phyloP scores from a whole-genome alignment of 2,797 vertebrate species.

The Rousettus madagascariensis region DNA sequence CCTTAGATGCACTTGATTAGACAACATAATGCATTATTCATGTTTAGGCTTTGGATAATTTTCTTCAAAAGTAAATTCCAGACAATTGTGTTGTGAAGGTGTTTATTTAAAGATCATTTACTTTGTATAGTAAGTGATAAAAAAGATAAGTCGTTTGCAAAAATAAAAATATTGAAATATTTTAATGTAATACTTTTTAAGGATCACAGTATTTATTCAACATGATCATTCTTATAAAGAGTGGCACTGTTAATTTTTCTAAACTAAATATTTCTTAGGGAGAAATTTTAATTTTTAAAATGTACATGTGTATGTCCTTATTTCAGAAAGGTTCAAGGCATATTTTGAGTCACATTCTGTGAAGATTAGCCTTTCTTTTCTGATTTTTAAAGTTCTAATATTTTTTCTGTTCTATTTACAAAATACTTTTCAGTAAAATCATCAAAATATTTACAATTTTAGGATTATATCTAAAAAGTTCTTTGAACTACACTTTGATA shows the following conservation, averaged over 20 bases:
- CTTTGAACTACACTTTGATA: not conserved
- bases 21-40: slow-evolving; percentile 19
- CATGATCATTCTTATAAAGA: not conserved
- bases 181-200: not conserved
- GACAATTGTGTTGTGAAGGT: not conserved
- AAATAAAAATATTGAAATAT: not conserved
- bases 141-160: not conserved
- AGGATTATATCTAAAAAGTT: slow-evolving; percentile 30
- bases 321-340: not conserved
- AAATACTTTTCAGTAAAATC: not conserved
- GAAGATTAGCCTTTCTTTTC: not conserved
- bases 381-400: not conserved
- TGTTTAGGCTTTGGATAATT: slow-evolving; percentile 32
- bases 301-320: not conserved
- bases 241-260: not conserved
- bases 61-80: slow-evolving; percentile 4
- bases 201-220: not conserved
- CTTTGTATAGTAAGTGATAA: not conserved
- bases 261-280: not conserved
- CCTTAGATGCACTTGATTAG: not conserved
- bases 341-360: not conserved
- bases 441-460: not conserved
- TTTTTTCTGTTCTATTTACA: not conserved
- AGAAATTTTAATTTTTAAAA: not conserved
- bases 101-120: slow-evolving; percentile 8